Evolutionary conservation across 1,140 invertebrate genomes (phyloP).

Genomic region (Rhagoletis pomonella): DNA sequence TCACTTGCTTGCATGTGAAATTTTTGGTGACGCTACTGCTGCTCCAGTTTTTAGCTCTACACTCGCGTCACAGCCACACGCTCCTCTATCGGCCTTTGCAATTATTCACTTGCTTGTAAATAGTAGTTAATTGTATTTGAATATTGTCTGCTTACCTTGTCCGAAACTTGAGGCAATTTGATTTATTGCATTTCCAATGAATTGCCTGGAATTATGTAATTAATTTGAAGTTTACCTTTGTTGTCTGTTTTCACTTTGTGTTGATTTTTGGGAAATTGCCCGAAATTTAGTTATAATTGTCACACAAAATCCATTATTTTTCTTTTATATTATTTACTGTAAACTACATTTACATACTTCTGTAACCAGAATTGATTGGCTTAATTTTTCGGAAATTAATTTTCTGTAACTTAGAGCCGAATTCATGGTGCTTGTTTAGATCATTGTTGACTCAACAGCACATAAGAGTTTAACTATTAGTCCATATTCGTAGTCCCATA

Average conservation of each 20-base stretch:
- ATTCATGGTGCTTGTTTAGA: too few species aligned
- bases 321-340: neutral
- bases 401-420: too few species aligned
- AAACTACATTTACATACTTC: neutral
- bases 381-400: too few species aligned
- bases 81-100: neutral
- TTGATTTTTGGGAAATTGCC: constrained; percentile 8
- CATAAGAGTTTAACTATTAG: too few species aligned
- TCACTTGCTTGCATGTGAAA: neutral
- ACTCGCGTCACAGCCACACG: too few species aligned
- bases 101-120: constrained; percentile 31
- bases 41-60: neutral
- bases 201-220: neutral
- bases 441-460: too few species aligned
- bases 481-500: too few species aligned
- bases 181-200: constrained; percentile 30
- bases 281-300: constrained; percentile 20
- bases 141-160: neutral
- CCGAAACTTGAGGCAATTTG: neutral
- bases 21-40: neutral
- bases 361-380: too few species aligned
- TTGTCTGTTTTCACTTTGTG: neutral
- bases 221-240: constrained; percentile 9
- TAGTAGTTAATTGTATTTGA: constrained; percentile 27
- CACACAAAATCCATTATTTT: neutral